Evolutionary conservation across 2,888 invertebrate genomes (phyloP), one percentile per base, ranked within the genome.

Genomic region (Parthenolecanium corni): DNA sequence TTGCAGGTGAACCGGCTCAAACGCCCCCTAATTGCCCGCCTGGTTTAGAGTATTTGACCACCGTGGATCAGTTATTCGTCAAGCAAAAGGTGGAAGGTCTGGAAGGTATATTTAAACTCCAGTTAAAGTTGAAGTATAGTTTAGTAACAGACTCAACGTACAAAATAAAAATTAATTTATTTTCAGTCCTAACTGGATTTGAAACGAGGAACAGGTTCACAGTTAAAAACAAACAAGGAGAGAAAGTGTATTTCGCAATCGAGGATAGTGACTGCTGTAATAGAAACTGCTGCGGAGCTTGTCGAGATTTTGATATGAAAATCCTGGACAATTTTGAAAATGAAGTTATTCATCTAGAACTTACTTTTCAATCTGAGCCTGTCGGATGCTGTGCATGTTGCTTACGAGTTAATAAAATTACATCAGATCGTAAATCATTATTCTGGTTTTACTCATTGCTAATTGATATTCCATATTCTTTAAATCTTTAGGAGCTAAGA

Each of bases 341-440:
- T 70, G 89, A 94, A 80, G 84, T 94, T 38, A 86, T 95, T 69
- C 88, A 89, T 71, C 76, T 95, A 66, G 76, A 84, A 70, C 82
- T 94, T 36, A 89, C 90, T 0, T 75, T 89, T 47, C 84, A 87
- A 3, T 93, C 90, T 72, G 82, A 83, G 68, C 80, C 83, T 5
- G 93, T 93, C 71, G n/a, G n/a, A n/a, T 85, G 82, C 70, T 93
- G 86, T 70, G 91, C 91, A 0, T 92, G 93, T 74, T 92, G 89
- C 75, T 76, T 86, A 66, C 84, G 84, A 78, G 83, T 79, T 70
- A 23, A 11, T 52, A 9, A 23, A 9, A n/a, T 31, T 31, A 31
- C n/a, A n/a, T n/a, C n/a, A n/a, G n/a, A 9, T 4, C 5, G 9
- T 6, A 4, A 6, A 6, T 6, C 4, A 31, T 4, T 9, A 31